Conservation (phyloP, 1,140 invertebrate species). For the Cecropterus lyciades region DNA sequence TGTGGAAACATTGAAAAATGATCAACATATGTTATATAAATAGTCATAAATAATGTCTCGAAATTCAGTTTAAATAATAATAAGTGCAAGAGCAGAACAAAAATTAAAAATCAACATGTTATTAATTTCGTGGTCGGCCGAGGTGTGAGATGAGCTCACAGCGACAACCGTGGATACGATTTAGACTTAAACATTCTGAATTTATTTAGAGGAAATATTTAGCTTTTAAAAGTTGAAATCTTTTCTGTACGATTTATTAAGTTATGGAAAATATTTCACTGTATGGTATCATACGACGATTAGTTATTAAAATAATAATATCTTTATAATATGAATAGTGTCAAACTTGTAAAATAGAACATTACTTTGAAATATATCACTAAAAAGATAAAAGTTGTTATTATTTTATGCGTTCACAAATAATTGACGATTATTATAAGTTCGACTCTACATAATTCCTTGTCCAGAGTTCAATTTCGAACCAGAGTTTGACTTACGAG, state of each 20-base stretch:
- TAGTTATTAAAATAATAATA: no score
- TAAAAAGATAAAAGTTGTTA: no score
- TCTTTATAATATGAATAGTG: no score
- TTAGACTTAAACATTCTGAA: background rate
- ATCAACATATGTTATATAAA: constrained; percentile 84
- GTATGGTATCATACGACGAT: no score
- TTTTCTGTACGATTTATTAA: no score
- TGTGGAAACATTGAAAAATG: constrained; percentile 82
- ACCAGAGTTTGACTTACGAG: constrained; percentile 77
- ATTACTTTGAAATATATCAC: no score
- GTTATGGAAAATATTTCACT: no score
- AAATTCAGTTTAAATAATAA: constrained; percentile 84
- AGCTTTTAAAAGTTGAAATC: no score
- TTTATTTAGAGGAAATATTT: no score
- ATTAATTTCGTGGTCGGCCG: constrained; percentile 76
- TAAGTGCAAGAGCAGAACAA: constrained; percentile 79
- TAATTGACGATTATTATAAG: no score
- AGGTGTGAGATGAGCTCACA: constrained; percentile 78
- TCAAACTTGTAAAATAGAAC: no score
- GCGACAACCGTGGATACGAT: constrained; percentile 47
- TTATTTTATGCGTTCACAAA: no score
- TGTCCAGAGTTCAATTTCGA: constrained; percentile 59
- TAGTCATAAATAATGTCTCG: constrained; percentile 81
- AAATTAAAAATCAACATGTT: constrained; percentile 82
- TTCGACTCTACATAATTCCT: constrained; percentile 48